Evolutionary conservation across 2,888 invertebrate species (phyloP).

Genomic region (Sialis fuliginosa): DNA sequence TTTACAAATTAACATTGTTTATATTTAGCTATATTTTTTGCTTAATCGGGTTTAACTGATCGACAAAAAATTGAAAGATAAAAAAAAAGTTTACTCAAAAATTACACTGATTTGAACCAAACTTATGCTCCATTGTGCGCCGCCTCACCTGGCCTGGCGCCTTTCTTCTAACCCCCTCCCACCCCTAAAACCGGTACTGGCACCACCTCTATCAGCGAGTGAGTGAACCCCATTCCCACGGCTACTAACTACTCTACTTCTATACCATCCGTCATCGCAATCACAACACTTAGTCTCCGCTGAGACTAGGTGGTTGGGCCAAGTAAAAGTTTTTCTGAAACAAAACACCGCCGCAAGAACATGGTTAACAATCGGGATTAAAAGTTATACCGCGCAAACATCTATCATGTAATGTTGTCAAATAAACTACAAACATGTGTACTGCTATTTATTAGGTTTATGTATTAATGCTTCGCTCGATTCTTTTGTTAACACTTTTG

Average conservation of each 20-base stretch:
- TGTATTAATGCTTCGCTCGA: background rate
- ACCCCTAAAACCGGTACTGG: too few relatives aligned
- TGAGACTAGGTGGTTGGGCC: conserved; percentile 7
- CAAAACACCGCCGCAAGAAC: conserved; percentile 12
- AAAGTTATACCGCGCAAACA: background rate
- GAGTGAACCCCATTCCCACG: background rate
- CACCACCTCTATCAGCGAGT: background rate
- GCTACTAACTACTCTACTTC: background rate
- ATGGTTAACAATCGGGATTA: conserved; percentile 18
- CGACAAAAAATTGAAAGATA: too few relatives aligned
- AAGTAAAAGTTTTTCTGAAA: conserved; percentile 6
- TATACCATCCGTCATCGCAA: conserved; percentile 16
- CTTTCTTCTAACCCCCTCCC: too few relatives aligned
- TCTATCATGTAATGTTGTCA: background rate
- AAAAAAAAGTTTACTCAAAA: too few relatives aligned
- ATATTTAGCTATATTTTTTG: too few relatives aligned
- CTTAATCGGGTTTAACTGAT: too few relatives aligned
- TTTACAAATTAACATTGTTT: too few relatives aligned
- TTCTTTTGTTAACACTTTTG: background rate
- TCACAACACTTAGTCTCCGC: conserved; percentile 9
- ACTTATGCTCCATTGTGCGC: too few relatives aligned
- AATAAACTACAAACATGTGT: background rate
- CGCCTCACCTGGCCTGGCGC: too few relatives aligned
- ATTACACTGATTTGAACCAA: too few relatives aligned
- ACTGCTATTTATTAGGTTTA: background rate